Conservation (phyloP, 2,888 invertebrate species). For the Nephrotoma flavescens region DNA sequence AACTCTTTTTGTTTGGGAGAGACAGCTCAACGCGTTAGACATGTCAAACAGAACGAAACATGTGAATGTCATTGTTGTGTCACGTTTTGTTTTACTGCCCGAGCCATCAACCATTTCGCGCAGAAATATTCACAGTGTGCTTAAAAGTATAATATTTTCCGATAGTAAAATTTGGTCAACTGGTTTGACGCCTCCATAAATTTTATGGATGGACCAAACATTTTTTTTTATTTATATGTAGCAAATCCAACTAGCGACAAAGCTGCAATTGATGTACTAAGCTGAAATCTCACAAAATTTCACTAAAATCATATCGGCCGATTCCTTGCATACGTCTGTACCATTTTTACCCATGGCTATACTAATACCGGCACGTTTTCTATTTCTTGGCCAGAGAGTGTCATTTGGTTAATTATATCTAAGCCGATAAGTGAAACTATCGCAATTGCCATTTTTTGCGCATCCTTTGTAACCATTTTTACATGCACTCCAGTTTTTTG, state of each 20-base stretch:
- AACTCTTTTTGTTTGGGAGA: constrained; percentile 90
- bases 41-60: constrained; percentile 99
- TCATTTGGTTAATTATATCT: constrained; percentile 64
- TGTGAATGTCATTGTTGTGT: constrained; percentile 99
- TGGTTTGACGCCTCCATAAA: constrained; percentile 95
- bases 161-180: constrained; percentile 91
- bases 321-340: constrained; percentile 97
- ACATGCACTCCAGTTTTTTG: constrained; percentile 74
- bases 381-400: constrained; percentile 85
- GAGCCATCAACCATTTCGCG: constrained; percentile 57
- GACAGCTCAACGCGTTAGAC: constrained; percentile 98
- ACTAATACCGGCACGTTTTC: constrained; percentile 98
- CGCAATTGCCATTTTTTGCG: constrained; percentile 86
- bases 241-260: constrained; percentile 90
- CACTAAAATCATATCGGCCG: constrained; percentile 97
- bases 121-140: constrained; percentile 96
- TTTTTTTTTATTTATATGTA: constrained; percentile 98
- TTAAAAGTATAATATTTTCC: constrained; percentile 87
- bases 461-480: constrained; percentile 96
- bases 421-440: constrained; percentile 83
- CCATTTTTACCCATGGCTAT: constrained; percentile 95
- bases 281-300: constrained; percentile 98
- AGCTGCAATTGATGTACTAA: constrained; percentile 97
- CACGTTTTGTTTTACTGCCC: constrained; percentile 71
- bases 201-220: constrained; percentile 79